phyloP scores from a whole-genome alignment of 2,113 vertebrate species.

The Hepsetus odoe region DNA sequence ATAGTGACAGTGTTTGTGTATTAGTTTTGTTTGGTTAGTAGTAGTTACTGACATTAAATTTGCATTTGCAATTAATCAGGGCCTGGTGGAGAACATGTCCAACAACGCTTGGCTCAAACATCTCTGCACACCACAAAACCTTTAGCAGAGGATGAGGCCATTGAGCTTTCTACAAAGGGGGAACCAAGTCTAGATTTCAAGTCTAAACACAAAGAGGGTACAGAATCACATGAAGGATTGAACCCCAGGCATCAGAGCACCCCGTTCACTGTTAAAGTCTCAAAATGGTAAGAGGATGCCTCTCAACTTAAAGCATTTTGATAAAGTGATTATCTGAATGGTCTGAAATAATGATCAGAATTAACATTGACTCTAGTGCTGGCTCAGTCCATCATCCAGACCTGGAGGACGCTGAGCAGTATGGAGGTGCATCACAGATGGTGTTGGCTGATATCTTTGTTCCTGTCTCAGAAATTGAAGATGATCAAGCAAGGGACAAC shows the following conservation, averaged over 20 bases:
- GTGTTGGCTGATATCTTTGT: constrained; percentile 13
- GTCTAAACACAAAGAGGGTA: not conserved
- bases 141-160: not conserved
- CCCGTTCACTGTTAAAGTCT: not conserved
- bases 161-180: not conserved
- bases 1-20: no score
- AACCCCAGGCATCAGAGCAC: not conserved
- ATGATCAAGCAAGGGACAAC: not conserved
- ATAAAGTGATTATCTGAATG: not conserved
- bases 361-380: not conserved
- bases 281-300: not conserved
- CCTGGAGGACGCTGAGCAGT: not conserved
- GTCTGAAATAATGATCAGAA: no score
- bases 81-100: not conserved
- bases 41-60: not conserved
- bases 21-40: not conserved
- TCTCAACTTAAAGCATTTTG: not conserved
- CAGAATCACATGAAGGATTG: not conserved
- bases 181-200: not conserved
- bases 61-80: not conserved
- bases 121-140: not conserved
- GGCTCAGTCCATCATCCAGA: not conserved
- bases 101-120: not conserved
- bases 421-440: constrained; percentile 8
- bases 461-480: not conserved